Conservation (phyloP, 2,113 vertebrate species). For the Etheostoma spectabile region DNA sequence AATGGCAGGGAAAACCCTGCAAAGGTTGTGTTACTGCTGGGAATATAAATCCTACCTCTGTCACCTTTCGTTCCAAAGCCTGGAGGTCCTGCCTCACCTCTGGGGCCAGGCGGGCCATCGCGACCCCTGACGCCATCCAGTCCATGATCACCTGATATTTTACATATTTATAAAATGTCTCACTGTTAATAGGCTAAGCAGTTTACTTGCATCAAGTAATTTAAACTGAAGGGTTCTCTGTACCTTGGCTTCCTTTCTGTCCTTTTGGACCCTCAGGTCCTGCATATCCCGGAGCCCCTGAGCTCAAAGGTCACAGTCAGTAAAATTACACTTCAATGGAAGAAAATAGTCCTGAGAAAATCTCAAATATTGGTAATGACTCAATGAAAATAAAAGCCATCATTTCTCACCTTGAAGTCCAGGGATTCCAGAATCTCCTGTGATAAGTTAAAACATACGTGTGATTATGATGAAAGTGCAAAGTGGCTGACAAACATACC, state of each 20-base stretch:
- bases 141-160: slow-evolving; percentile 88
- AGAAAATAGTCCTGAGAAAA: not conserved
- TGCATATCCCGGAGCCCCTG: slow-evolving; percentile 86
- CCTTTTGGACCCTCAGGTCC: slow-evolving; percentile 93
- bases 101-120: slow-evolving; percentile 89
- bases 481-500: not conserved
- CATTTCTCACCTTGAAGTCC: slow-evolving; percentile 80
- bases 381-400: not conserved
- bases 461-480: slow-evolving; percentile 6
- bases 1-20: too few species aligned
- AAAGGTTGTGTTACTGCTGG: not conserved
- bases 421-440: slow-evolving; percentile 82
- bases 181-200: not conserved
- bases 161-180: not conserved
- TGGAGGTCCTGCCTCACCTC: slow-evolving; percentile 89
- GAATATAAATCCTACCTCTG: slow-evolving; percentile 82
- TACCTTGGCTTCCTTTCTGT: slow-evolving; percentile 93
- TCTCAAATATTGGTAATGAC: not conserved
- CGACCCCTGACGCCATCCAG: slow-evolving; percentile 91
- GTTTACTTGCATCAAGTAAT: not conserved
- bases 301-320: slow-evolving; percentile 54
- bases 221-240: not conserved
- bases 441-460: slow-evolving; percentile 25
- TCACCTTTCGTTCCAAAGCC: slow-evolving; percentile 93
- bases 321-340: not conserved